Conservation (phyloP, 2,797 vertebrate genomes). For the Aythya fuligula region DNA sequence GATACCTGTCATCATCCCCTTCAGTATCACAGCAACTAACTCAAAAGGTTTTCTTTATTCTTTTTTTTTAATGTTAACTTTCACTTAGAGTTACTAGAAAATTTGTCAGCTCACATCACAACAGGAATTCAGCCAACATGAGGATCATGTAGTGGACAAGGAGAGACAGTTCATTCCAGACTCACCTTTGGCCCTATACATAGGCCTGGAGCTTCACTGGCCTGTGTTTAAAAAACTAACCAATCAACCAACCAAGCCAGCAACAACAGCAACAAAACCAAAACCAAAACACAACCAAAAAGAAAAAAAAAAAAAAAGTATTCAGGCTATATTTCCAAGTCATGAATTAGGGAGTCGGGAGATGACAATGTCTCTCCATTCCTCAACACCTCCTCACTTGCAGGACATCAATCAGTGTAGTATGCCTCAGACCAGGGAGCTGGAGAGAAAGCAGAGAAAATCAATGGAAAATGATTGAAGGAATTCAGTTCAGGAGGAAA, state of each 20-base stretch:
- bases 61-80: neutral
- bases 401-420: neutral
- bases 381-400: neutral
- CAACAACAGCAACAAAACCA: too few species aligned
- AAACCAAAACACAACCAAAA: too few species aligned
- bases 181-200: neutral
- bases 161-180: neutral
- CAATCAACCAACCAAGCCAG: too few species aligned
- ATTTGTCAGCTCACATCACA: neutral
- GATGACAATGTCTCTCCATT: neutral
- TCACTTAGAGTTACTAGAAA: neutral
- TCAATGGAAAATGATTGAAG: neutral
- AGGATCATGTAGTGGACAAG: neutral
- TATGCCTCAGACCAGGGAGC: neutral
- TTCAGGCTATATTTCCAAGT: neutral
- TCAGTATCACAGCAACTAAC: neutral
- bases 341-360: neutral
- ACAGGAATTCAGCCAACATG: neutral
- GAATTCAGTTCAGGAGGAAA: neutral
- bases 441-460: conserved; percentile 12
- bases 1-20: neutral
- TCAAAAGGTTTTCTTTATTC: neutral
- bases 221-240: neutral
- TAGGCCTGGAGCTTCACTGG: neutral
- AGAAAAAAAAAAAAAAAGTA: neutral